phyloP scores from a whole-genome alignment of 2,113 vertebrate species.

The Athene noctua region DNA sequence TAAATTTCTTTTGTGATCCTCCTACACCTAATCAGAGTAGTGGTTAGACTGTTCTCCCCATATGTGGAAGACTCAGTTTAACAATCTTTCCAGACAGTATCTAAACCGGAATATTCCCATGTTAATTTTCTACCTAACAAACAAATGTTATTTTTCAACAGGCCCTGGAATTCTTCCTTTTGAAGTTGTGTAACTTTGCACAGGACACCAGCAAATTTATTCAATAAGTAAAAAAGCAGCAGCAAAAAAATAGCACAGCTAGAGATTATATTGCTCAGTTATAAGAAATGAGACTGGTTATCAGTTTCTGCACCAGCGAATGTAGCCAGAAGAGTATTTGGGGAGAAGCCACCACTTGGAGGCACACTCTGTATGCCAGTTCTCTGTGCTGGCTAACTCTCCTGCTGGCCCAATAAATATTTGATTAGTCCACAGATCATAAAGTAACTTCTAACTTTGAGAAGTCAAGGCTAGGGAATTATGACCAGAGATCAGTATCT shows the following conservation, averaged over 20 bases:
- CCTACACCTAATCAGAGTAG: not conserved
- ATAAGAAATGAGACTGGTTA: not conserved
- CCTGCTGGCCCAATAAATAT: not conserved
- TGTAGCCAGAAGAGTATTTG: not conserved
- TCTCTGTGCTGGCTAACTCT: not conserved
- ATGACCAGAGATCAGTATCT: not conserved
- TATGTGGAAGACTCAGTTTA: not conserved
- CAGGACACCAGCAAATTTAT: not conserved
- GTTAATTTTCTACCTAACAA: not conserved
- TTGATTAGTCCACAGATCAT: not conserved
- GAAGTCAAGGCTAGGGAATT: not conserved
- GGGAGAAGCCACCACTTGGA: not conserved
- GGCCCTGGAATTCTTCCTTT: not conserved
- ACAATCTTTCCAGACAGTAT: not conserved
- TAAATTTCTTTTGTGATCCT: not conserved
- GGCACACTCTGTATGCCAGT: not conserved
- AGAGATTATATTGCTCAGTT: not conserved
- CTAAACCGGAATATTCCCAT: not conserved
- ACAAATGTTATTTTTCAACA: not conserved
- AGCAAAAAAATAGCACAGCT: not conserved
- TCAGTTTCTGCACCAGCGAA: not conserved
- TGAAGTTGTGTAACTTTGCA: not conserved
- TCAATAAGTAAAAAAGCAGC: not conserved
- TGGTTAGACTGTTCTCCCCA: not conserved
- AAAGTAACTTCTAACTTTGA: not conserved